Base-by-base conservation (phyloP, 2,113 vertebrate genomes). In the Sigmodon hispidus region DNA sequence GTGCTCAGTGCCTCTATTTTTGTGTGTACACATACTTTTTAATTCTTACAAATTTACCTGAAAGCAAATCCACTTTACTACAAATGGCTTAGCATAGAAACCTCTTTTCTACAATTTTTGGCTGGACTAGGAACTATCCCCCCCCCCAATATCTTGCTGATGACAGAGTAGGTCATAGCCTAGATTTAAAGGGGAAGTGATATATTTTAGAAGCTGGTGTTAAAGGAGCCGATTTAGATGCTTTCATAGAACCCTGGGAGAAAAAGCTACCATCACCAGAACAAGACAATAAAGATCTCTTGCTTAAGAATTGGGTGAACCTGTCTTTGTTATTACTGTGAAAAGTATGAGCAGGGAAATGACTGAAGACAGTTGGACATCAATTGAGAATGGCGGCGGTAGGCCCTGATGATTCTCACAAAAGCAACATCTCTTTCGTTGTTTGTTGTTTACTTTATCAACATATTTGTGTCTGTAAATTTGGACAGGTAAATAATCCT, bases 351-450 rank as follows among this genome's bases (percentile, higher is more conserved):
- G 96, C 13, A 95, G 92, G 96, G 76, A 96, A 72, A 63, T 95
- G 92, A 95, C 93, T 96, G 89, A 98, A 97, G 79, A 95, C 72
- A 94, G 96, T 96, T 95, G 96, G 89, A 76, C 79, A 95, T 97
- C 94, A 90, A 57, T 94, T 50, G 95, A 96, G 92, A 98, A 91
- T 69, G 52, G n/a, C 36, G 90, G 59, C 50, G 65, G 76, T 63
- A 92, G 48, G 29, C 57, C 90, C 96, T 86, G 84, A 29, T 87
- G 22, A 77, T 97, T 65, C 50, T 96, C 61, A 79, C 17, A 72
- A 93, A 91, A 93, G 16, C 15, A 70, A 1, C 19, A 24, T 73
- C 15, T 50, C n/a, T n/a, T n/a, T n/a, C n/a, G n/a, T n/a, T n/a
- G n/a, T 75, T 79, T 45, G 36, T 7, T 26, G 55, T 48, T 43